A percentile compares a stretch with the other conserved stretches of the same genome.
phyloP scores from a whole-genome alignment of 2,888 invertebrate species.

The Cataglyphis cursor region DNA sequence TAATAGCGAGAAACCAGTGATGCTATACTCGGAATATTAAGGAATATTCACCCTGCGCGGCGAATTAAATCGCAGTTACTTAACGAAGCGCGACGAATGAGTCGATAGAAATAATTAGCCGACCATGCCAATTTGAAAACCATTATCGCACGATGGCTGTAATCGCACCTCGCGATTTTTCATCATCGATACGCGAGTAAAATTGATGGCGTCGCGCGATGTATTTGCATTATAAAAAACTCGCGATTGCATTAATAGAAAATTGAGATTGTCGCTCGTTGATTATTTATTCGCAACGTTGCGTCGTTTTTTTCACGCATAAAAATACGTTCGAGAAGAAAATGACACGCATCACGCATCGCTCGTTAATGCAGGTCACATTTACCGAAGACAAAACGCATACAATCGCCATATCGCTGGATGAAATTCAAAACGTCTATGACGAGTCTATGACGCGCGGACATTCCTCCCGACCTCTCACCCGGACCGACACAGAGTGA shows the following conservation, averaged over 20 bases:
- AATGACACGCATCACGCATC: slow-evolving; percentile 27
- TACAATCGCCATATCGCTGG: slow-evolving; percentile 14
- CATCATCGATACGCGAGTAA: not conserved
- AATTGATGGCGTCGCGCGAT: not conserved
- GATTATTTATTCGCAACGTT: slow-evolving; percentile 14
- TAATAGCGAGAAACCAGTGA: slow-evolving; percentile 55
- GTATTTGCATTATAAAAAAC: not conserved
- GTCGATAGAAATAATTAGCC: slow-evolving; percentile 54
- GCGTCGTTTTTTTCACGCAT: not conserved
- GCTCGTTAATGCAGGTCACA: not conserved
- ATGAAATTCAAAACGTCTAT: slow-evolving; percentile 42
- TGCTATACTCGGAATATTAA: slow-evolving; percentile 29
- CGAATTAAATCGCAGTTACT: slow-evolving; percentile 70
- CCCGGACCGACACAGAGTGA: slow-evolving; percentile 56
- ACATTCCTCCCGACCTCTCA: slow-evolving; percentile 62
- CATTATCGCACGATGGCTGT: not conserved
- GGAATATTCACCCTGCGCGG: slow-evolving; percentile 67
- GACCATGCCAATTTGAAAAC: slow-evolving; percentile 15
- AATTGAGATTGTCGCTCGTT: not conserved
- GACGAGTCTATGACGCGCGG: not conserved
- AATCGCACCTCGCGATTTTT: not conserved
- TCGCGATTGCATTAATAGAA: not conserved
- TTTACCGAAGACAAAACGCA: not conserved
- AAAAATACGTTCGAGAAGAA: not conserved
- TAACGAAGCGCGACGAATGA: slow-evolving; percentile 55